A percentile compares a stretch with the other conserved stretches of the same genome.
Conservation (phyloP, 2,888 invertebrate species). For the Apamea epomidion region DNA sequence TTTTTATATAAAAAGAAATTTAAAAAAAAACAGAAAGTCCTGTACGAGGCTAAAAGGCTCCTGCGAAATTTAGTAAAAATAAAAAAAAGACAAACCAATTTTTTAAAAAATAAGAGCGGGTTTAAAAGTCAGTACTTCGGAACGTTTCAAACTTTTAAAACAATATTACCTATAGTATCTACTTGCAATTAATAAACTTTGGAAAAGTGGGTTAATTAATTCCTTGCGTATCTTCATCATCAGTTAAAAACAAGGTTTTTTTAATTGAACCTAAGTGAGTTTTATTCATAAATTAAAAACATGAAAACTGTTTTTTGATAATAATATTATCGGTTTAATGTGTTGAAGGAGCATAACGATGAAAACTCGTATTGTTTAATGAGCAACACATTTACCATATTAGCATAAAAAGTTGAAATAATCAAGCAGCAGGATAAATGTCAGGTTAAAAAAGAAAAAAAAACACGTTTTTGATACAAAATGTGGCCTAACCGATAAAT, state of each 20-base stretch:
- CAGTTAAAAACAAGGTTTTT: conserved; percentile 4
- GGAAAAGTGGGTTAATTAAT: conserved; percentile 23
- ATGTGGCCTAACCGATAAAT: too few relatives aligned
- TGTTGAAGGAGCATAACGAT: background rate
- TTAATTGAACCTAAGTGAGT: conserved; percentile 21
- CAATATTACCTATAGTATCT: background rate
- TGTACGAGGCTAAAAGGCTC: too few relatives aligned
- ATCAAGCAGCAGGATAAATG: background rate
- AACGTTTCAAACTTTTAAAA: background rate
- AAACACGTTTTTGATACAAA: too few relatives aligned
- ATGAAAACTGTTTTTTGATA: background rate
- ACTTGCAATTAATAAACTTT: background rate
- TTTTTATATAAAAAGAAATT: too few relatives aligned
- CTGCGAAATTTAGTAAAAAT: too few relatives aligned
- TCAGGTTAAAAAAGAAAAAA: background rate
- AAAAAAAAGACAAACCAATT: too few relatives aligned
- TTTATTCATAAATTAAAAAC: conserved; percentile 16
- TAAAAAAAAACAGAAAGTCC: too few relatives aligned
- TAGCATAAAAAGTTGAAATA: conserved; percentile 6
- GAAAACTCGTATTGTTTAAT: conserved; percentile 15
- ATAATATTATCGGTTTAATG: conserved; percentile 6
- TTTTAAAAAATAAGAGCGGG: background rate
- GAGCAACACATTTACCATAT: background rate
- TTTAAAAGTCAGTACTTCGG: background rate
- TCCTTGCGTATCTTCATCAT: conserved; percentile 15